These are phyloP conservation scores for Tetramorium alpestre DNA, from an alignment of 1,140 invertebrate genomes.

Conservation along the genomic window DNA sequence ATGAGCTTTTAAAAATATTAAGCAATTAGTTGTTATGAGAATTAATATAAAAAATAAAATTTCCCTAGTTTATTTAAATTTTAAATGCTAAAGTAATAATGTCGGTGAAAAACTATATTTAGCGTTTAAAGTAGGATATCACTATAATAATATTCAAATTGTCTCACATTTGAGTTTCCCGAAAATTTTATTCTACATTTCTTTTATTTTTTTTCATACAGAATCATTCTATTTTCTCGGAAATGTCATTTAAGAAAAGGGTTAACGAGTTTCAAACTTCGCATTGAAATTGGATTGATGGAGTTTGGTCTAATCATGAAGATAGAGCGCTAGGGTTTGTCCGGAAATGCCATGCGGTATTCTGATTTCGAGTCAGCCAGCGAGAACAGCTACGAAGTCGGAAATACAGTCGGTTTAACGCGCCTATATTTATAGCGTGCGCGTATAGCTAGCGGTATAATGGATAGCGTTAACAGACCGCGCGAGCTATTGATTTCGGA, in stretches of 20 bases:
- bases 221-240: not conserved
- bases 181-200: not conserved
- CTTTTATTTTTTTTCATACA: not conserved
- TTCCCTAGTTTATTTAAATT: not conserved
- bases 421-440: conserved; percentile 56
- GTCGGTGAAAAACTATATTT: not conserved
- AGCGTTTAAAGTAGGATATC: not conserved
- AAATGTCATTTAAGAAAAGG: not conserved
- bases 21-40: not conserved
- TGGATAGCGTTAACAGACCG: conserved; percentile 78
- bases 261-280: not conserved
- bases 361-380: conserved; percentile 30
- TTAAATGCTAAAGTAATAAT: not conserved
- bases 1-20: not conserved
- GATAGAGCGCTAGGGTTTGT: not conserved
- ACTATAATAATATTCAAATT: not conserved
- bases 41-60: not conserved
- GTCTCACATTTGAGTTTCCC: not conserved
- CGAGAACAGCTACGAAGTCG: conserved; percentile 36
- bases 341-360: conserved; percentile 36
- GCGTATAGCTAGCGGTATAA: conserved; percentile 67
- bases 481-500: conserved; percentile 81
- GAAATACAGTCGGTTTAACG: conserved; percentile 59
- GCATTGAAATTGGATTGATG: not conserved
- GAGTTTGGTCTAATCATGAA: not conserved